Percentiles rank a stretch among this genome's conserved stretches.
Conservation (phyloP, 2,888 invertebrate species). For the Tineola bisselliella region DNA sequence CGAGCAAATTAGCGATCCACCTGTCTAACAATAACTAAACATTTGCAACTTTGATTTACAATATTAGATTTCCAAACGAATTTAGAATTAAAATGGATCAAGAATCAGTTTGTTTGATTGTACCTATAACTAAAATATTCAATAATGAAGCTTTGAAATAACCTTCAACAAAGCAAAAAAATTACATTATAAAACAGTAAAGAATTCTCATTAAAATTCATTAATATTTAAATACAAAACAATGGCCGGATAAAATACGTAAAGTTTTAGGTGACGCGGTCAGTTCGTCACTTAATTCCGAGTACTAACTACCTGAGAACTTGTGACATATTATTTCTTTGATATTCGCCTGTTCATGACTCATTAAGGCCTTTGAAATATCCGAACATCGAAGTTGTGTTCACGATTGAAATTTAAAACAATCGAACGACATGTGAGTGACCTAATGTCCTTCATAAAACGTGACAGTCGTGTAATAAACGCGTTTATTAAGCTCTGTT, state of each 20-base stretch:
- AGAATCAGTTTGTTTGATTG: too few species aligned
- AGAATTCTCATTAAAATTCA: background rate
- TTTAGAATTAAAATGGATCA: too few species aligned
- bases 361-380: background rate
- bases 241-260: background rate
- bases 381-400: background rate
- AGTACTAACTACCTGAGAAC: constrained; percentile 1
- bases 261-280: background rate
- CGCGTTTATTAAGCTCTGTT: background rate
- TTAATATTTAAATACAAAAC: background rate
- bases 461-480: constrained; percentile 2
- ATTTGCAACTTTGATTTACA: too few species aligned
- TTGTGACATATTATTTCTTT: background rate
- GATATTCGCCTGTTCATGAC: background rate
- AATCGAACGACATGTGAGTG: constrained; percentile 2
- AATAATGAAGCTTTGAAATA: background rate
- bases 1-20: too few species aligned
- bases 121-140: too few species aligned
- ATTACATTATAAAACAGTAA: background rate
- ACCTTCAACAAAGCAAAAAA: background rate
- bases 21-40: too few species aligned
- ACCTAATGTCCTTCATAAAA: background rate
- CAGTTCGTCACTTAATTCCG: background rate
- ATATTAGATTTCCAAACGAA: too few species aligned
- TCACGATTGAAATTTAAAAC: constrained; percentile 6